Percentiles rank a stretch among this genome's conserved stretches.
Conservation (phyloP, 2,888 invertebrate genomes). For the Camptogramma bilineatum region DNA sequence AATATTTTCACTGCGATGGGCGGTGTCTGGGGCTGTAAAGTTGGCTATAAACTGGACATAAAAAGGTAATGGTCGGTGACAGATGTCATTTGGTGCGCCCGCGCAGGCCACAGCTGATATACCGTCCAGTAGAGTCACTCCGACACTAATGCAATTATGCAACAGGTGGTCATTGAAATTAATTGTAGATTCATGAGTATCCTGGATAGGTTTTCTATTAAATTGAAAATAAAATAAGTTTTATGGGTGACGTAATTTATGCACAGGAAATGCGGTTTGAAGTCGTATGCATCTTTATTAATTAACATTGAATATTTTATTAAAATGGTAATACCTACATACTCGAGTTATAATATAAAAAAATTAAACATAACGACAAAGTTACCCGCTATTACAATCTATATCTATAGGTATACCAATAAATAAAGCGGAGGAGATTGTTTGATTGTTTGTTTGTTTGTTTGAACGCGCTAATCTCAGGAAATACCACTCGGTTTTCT, state of each 20-base stretch:
- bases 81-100: slow-evolving; percentile 58
- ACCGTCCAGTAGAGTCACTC: slow-evolving; percentile 35
- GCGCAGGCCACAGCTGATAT: slow-evolving; percentile 42
- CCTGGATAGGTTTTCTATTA: slow-evolving; percentile 20
- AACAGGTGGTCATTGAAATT: slow-evolving; percentile 34
- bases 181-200: slow-evolving; percentile 31
- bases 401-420: no score
- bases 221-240: slow-evolving; percentile 4
- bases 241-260: slow-evolving; percentile 9
- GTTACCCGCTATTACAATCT: no score
- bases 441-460: no score
- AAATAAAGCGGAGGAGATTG: no score
- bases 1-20: slow-evolving; percentile 73
- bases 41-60: slow-evolving; percentile 58
- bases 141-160: slow-evolving; percentile 36
- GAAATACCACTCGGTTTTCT: no score
- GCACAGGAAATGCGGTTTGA: slow-evolving; percentile 10
- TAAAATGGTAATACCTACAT: neutral
- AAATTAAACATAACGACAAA: no score
- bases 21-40: slow-evolving; percentile 51
- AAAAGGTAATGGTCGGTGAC: slow-evolving; percentile 65
- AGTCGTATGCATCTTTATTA: neutral
- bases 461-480: no score
- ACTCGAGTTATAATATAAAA: no score
- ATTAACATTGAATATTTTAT: neutral